Percentiles rank a stretch among this genome's conserved stretches.
These are phyloP conservation scores for Mystacides longicornis DNA, from an alignment of 2,888 invertebrate species.

Conservation along the genomic window DNA sequence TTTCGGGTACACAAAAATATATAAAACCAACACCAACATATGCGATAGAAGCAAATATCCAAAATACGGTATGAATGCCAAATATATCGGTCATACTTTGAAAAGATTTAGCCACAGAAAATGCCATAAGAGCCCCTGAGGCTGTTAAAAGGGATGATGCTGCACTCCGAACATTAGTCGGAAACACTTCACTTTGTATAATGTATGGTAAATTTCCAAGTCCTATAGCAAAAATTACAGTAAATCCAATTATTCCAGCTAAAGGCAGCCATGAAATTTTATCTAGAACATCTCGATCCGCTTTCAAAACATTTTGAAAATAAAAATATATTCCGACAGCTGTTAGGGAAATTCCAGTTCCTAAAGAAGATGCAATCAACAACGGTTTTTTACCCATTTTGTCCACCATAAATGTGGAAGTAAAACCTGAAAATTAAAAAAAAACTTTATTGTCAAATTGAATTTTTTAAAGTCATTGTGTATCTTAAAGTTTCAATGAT, in stretches of 20 bases:
- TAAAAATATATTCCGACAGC: conserved; percentile 48
- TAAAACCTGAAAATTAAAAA: conserved; percentile 36
- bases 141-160: conserved; percentile 53
- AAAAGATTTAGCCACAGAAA: conserved; percentile 52
- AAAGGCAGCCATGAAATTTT: conserved; percentile 47
- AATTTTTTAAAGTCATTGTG: too few relatives aligned
- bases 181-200: conserved; percentile 57
- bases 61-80: conserved; percentile 53
- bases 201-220: conserved; percentile 55
- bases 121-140: conserved; percentile 49
- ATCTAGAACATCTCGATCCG: conserved; percentile 34
- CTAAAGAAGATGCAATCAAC: conserved; percentile 46
- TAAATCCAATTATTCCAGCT: conserved; percentile 49
- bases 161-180: conserved; percentile 54
- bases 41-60: conserved; percentile 49
- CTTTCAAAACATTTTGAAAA: conserved; percentile 39
- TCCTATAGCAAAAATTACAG: conserved; percentile 52
- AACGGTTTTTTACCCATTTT: conserved; percentile 49
- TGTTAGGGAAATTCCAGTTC: conserved; percentile 47
- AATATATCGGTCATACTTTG: conserved; percentile 48
- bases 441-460: background rate
- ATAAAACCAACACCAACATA: conserved; percentile 52
- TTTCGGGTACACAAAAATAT: conserved; percentile 52
- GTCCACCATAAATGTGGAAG: conserved; percentile 47
- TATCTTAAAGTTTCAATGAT: too few relatives aligned